phyloP scores from a whole-genome alignment of 2,113 vertebrate species.

The Epinephelus fuscoguttatus region DNA sequence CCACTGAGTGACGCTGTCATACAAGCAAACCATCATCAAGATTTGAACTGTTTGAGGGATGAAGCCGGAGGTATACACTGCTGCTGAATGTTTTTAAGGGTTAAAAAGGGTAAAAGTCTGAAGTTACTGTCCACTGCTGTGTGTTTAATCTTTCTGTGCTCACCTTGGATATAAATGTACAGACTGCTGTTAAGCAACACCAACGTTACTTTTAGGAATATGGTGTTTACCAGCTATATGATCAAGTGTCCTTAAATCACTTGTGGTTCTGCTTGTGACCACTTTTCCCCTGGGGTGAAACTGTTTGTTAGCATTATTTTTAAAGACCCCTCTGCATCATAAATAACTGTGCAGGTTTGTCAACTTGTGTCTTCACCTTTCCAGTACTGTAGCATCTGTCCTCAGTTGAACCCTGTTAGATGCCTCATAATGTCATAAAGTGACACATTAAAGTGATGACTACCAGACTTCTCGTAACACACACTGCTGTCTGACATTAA shows the following conservation, averaged over 20 bases:
- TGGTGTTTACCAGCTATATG: conserved; percentile 4
- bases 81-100: conserved; percentile 10
- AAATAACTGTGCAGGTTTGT: conserved; percentile 19
- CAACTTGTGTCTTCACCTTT: conserved; percentile 3
- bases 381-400: background rate
- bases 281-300: background rate
- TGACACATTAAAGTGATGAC: conserved; percentile 21
- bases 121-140: conserved; percentile 1
- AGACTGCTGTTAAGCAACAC: conserved; percentile 1
- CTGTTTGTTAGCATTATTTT: conserved; percentile 18
- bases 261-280: conserved; percentile 20
- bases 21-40: background rate
- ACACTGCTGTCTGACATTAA: conserved; percentile 1
- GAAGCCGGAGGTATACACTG: background rate
- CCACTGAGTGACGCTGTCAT: background rate
- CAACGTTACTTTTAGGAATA: conserved; percentile 17
- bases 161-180: background rate
- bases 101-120: conserved; percentile 27
- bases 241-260: conserved; percentile 22
- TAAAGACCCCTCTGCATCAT: background rate
- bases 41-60: conserved; percentile 1
- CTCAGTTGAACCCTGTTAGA: background rate
- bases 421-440: conserved; percentile 23
- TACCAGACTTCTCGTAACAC: conserved; percentile 3
- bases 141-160: background rate